phyloP scores from a whole-genome alignment of 2,888 invertebrate genomes.

The Acronicta leporina region DNA sequence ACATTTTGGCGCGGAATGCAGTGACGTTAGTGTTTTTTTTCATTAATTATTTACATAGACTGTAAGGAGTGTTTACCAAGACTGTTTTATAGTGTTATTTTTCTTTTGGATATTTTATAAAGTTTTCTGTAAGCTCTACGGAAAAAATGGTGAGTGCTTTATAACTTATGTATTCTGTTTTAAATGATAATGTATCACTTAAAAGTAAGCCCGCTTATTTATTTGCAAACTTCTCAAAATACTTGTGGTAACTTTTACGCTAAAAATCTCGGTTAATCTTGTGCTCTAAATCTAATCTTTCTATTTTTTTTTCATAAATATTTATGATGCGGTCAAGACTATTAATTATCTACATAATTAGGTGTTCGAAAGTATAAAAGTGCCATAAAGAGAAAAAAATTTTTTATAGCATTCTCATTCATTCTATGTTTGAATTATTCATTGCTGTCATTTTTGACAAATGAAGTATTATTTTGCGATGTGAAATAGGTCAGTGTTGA shows the following conservation, averaged over 20 bases:
- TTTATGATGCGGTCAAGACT: constrained; percentile 11
- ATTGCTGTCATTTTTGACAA: no score
- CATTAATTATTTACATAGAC: constrained; percentile 8
- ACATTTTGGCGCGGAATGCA: constrained; percentile 55
- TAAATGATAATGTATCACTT: no score
- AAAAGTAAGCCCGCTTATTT: no score
- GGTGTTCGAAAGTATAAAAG: constrained; percentile 25
- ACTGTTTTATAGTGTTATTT: constrained; percentile 28
- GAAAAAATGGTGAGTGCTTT: constrained; percentile 44
- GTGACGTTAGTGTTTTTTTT: constrained; percentile 51
- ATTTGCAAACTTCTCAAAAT: no score
- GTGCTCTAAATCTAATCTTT: background rate
- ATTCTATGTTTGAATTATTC: no score
- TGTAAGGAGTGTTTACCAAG: constrained; percentile 25
- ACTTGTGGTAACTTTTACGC: background rate
- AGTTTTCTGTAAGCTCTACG: constrained; percentile 3
- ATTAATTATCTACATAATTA: constrained; percentile 22
- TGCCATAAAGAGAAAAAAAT: constrained; percentile 1
- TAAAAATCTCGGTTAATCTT: no score
- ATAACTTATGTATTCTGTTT: no score
- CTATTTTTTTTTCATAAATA: constrained; percentile 29
- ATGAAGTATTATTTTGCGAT: no score
- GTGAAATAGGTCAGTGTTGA: no score
- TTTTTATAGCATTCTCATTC: constrained; percentile 11
- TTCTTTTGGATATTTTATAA: constrained; percentile 38